Evolutionary conservation across 2,888 invertebrate species (phyloP), one percentile per base, ranked within the genome.

Genomic region (Griposia aprilina): DNA sequence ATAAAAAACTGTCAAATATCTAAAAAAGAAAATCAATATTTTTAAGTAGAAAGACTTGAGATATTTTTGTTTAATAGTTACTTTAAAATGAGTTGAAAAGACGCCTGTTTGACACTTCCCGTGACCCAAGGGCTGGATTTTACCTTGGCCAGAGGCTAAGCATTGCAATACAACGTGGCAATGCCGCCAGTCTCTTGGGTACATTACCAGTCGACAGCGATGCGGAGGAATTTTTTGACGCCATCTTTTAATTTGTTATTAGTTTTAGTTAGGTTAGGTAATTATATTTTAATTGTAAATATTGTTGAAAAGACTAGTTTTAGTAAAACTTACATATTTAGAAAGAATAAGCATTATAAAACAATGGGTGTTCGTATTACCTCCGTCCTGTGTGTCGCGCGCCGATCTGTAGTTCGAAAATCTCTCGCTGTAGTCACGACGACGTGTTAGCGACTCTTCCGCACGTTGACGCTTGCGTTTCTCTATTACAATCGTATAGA

Each of bases 391-490:
- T 3, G 88, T 81, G 95, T 93, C 97, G 92, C 92, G 95, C 93
- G 90, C 96, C 88, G 82, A 97, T 94, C 91, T 93, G 91, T 95
- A 96, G 88, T 88, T 92, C 26, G 97, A 95, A 94, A 97, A 98
- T 74, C 98, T 95, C 89, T 98, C 98, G 92, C 97, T 97, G 96
- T 98, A 98, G 92, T 98, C 98, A 63, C 98, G 97, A 57, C 98
- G 97, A 8, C 99, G 97, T 50, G 97, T 97, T 90, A 98, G 96
- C 0, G 98, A 98, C 90, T 99, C 99, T 90, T 99, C 98, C 0
- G 97, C 97, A 62, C 99, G 97, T 92, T 98, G 98, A 0, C 98
- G 97, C 85, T 98, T 98, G 57, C 99, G 97, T 94, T 98, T 98
- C 91, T 99, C 98, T 98, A 91, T 50, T 26, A 62, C 15, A 89